Evolutionary conservation across 2,113 vertebrate genomes (phyloP).

Genomic region (Calonectris borealis): DNA sequence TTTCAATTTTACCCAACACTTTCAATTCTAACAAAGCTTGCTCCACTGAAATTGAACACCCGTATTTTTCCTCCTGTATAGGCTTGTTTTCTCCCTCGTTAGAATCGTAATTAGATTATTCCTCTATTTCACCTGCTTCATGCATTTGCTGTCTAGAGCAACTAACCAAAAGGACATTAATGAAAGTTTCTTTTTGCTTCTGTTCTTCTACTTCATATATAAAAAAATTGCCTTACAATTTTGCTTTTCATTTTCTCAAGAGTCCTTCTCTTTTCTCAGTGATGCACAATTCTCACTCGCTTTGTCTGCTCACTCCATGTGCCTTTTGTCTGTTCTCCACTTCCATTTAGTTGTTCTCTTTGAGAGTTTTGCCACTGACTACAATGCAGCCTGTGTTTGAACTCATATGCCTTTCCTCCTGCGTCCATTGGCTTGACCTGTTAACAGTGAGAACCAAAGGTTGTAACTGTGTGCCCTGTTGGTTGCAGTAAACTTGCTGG

Average conservation of each 20-base stretch:
- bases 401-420: not conserved
- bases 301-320: not conserved
- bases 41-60: not conserved
- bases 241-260: not conserved
- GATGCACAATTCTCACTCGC: not conserved
- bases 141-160: not conserved
- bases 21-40: not conserved
- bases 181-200: not conserved
- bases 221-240: not conserved
- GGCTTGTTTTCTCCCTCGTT: not conserved
- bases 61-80: not conserved
- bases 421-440: not conserved
- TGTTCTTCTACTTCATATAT: not conserved
- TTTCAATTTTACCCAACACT: not conserved
- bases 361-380: not conserved
- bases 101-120: not conserved
- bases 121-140: not conserved
- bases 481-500: not conserved
- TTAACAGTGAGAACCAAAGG: not conserved
- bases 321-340: not conserved
- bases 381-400: not conserved
- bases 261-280: not conserved
- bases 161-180: not conserved
- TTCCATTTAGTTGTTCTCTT: not conserved
- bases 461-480: not conserved